phyloP scores from a whole-genome alignment of 2,113 vertebrate genomes.

The Willisornis vidua region DNA sequence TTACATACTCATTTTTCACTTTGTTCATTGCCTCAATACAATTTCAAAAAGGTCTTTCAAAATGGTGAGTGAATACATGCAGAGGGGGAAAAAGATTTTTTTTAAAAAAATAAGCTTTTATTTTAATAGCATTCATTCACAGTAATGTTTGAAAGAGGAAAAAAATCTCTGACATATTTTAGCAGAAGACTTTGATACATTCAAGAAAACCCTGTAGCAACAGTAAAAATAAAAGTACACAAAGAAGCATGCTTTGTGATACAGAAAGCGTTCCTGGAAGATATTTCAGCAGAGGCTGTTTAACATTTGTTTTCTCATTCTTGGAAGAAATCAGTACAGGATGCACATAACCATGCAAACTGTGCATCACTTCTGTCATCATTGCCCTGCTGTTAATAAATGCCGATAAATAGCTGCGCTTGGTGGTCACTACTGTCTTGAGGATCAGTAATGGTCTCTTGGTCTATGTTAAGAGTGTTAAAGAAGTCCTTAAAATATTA shows the following conservation, averaged over 20 bases:
- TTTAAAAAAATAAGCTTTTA: background rate
- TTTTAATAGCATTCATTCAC: background rate
- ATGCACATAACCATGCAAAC: background rate
- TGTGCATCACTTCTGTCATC: background rate
- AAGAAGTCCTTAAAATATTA: background rate
- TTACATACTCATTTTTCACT: background rate
- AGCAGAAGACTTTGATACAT: background rate
- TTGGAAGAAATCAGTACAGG: background rate
- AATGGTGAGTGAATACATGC: background rate
- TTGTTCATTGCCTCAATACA: background rate
- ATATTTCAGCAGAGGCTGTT: background rate
- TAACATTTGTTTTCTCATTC: background rate
- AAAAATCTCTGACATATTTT: background rate
- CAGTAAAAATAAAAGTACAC: background rate
- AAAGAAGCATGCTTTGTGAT: background rate
- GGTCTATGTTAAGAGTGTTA: background rate
- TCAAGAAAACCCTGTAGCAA: background rate
- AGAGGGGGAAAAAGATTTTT: background rate
- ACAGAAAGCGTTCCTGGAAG: background rate
- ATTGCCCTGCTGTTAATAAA: background rate
- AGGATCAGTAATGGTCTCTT: background rate
- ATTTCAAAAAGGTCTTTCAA: background rate
- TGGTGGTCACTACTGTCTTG: background rate
- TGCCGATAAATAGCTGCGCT: background rate
- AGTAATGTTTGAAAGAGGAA: background rate